Percentiles rank a stretch among this genome's conserved stretches.
These are phyloP conservation scores for Diachrysia chrysitis DNA, from an alignment of 2,888 invertebrate genomes.

Conservation along the genomic window DNA sequence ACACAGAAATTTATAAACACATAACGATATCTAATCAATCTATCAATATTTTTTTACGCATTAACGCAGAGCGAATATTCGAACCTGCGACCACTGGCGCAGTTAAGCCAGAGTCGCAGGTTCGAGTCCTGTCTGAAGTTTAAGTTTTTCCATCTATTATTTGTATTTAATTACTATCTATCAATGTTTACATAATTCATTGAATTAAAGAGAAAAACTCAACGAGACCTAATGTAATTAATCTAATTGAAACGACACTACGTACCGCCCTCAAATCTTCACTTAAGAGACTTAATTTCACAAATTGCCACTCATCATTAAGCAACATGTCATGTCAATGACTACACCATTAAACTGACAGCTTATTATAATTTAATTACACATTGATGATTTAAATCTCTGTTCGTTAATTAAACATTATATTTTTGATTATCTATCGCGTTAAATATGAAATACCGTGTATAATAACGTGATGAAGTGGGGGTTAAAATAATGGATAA, in stretches of 20 bases:
- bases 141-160: no score
- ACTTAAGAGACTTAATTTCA: constrained; percentile 40
- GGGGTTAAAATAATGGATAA: constrained; percentile 11
- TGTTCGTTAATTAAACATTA: constrained; percentile 34
- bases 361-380: constrained; percentile 54
- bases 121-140: no score
- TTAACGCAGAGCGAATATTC: no score
- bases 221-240: constrained; percentile 40
- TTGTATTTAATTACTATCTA: no score
- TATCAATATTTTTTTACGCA: no score
- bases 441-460: not conserved
- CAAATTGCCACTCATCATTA: constrained; percentile 46
- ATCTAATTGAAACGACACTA: constrained; percentile 49
- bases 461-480: constrained; percentile 9
- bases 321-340: constrained; percentile 47
- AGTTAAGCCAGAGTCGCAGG: no score
- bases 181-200: constrained; percentile 5
- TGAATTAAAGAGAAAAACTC: constrained; percentile 29
- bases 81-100: no score
- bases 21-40: no score
- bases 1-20: no score
- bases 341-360: constrained; percentile 33
- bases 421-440: constrained; percentile 32
- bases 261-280: constrained; percentile 25
- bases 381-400: constrained; percentile 43